phyloP scores from a whole-genome alignment of 2,888 invertebrate genomes.

The Amphipyra berbera region DNA sequence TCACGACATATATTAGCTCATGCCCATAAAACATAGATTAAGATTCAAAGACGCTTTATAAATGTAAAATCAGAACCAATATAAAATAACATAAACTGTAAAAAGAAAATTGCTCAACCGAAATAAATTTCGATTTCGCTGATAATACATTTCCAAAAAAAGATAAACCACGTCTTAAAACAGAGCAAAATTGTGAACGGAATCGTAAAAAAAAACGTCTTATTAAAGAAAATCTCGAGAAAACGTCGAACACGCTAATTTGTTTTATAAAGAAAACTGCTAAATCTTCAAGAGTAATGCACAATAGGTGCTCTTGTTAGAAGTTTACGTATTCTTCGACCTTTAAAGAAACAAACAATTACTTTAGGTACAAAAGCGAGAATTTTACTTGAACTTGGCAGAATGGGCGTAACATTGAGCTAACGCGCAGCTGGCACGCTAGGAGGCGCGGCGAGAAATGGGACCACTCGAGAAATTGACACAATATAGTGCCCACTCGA shows the following conservation, averaged over 20 bases:
- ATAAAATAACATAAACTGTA: background rate
- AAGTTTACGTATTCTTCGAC: conserved; percentile 30
- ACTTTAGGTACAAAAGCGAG: conserved; percentile 25
- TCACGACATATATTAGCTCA: background rate
- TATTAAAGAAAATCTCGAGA: conserved; percentile 13
- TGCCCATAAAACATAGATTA: background rate
- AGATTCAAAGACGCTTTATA: no score
- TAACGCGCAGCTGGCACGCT: conserved; percentile 52
- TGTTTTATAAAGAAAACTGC: conserved; percentile 25
- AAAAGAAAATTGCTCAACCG: conserved; percentile 11
- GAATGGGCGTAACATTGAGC: conserved; percentile 40
- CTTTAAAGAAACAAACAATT: conserved; percentile 44
- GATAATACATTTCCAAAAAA: background rate
- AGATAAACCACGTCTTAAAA: background rate
- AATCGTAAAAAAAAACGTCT: conserved; percentile 11
- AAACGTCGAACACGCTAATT: conserved; percentile 9
- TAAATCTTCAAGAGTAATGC: background rate
- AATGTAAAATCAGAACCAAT: background rate
- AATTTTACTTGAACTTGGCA: conserved; percentile 56
- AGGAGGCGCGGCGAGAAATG: conserved; percentile 36
- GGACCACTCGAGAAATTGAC: conserved; percentile 45
- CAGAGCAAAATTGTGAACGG: conserved; percentile 8
- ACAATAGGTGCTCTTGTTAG: conserved; percentile 14
- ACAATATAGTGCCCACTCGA: conserved; percentile 47
- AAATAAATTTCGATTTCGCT: background rate